Evolutionary conservation across 37 sponge, comb jelly and placozoan species (phyloP).

Genomic region (Agelas oroides): DNA sequence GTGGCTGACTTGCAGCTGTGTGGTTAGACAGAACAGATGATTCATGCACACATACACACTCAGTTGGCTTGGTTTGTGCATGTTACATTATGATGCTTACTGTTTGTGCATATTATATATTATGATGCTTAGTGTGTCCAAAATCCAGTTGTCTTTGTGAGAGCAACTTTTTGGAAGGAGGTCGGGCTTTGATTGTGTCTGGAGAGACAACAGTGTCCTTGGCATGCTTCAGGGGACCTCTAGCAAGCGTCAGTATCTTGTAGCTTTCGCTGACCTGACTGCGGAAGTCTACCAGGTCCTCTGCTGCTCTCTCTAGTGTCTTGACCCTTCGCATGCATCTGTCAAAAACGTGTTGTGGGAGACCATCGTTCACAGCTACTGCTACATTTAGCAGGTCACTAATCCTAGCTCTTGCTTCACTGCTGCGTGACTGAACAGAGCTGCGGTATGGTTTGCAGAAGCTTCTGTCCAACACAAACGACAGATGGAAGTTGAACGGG

Average conservation of each 20-base stretch:
- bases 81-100: too few relatives aligned
- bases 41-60: too few relatives aligned
- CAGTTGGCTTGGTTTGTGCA: too few relatives aligned
- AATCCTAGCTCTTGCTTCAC: constrained; percentile 1
- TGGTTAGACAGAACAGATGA: too few relatives aligned
- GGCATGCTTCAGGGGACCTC: neutral
- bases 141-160: too few relatives aligned
- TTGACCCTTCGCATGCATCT: constrained; percentile 1
- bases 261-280: too few relatives aligned
- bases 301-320: neutral
- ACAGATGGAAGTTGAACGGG: neutral
- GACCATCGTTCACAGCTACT: constrained; percentile 7
- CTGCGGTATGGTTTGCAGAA: neutral
- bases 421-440: neutral
- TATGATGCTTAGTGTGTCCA: too few relatives aligned
- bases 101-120: too few relatives aligned
- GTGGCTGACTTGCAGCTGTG: too few relatives aligned
- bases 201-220: neutral
- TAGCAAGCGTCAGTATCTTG: neutral
- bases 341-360: constrained; percentile 4
- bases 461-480: neutral
- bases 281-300: neutral
- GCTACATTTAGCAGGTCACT: neutral
- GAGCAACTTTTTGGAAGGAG: neutral
- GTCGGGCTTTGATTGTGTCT: neutral